phyloP scores from a whole-genome alignment of 1,140 invertebrate genomes.

The Rhynchophorus ferrugineus region DNA sequence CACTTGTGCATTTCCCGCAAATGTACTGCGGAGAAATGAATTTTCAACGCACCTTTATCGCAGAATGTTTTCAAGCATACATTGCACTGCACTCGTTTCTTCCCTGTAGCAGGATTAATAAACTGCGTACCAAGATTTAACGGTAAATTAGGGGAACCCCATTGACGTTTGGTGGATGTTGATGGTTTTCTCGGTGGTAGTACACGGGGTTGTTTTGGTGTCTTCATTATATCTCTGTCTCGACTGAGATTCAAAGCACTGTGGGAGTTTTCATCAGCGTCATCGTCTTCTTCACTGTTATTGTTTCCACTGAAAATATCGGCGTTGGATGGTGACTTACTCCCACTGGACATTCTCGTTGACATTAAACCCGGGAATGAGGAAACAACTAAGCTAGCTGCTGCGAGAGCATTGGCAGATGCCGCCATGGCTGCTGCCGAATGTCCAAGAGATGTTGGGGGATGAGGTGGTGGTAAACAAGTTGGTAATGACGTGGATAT shows the following conservation, averaged over 20 bases:
- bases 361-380: constrained; percentile 40
- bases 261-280: constrained; percentile 55
- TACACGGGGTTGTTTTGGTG: constrained; percentile 35
- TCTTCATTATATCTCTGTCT: constrained; percentile 43
- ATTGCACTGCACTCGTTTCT: constrained; percentile 96
- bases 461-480: constrained; percentile 53
- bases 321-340: constrained; percentile 40
- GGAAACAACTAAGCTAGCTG: constrained; percentile 42
- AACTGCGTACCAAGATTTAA: constrained; percentile 81
- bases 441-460: constrained; percentile 44
- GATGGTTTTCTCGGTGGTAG: constrained; percentile 61
- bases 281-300: constrained; percentile 51
- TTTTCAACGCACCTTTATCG: constrained; percentile 98
- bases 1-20: constrained; percentile 99
- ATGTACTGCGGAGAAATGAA: constrained; percentile 98
- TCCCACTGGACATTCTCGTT: constrained; percentile 31
- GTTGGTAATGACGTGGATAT: constrained; percentile 53
- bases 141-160: constrained; percentile 74
- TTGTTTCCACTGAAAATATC: constrained; percentile 40
- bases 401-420: constrained; percentile 40
- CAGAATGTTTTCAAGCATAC: constrained; percentile 99
- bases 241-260: constrained; percentile 63
- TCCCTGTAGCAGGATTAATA: constrained; percentile 85
- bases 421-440: constrained; percentile 48
- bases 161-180: constrained; percentile 84